phyloP scores from a whole-genome alignment of 2,888 invertebrate species.

The Drosophila neonasuta region DNA sequence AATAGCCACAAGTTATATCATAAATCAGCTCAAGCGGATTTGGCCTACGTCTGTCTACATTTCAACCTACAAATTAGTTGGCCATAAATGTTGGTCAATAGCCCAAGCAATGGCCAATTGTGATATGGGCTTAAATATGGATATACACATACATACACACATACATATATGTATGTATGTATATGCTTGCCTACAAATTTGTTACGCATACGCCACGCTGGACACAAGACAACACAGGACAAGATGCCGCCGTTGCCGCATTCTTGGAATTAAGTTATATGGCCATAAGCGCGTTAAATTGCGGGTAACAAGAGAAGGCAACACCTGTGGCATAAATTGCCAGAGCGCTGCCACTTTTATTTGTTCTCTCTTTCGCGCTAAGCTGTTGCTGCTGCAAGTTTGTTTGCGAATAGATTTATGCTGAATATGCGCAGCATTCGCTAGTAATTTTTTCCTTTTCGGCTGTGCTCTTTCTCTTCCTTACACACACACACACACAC shows the following conservation, averaged over 20 bases:
- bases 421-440: slow-evolving; percentile 71
- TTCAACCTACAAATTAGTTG: slow-evolving; percentile 19
- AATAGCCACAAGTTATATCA: slow-evolving; percentile 7
- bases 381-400: slow-evolving; percentile 28
- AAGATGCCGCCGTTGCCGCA: slow-evolving; percentile 6
- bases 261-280: slow-evolving; percentile 42
- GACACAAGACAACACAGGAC: slow-evolving; percentile 7
- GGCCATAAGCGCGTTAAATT: slow-evolving; percentile 57
- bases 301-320: slow-evolving; percentile 45
- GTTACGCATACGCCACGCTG: slow-evolving; percentile 36
- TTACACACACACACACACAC: no score
- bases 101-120: slow-evolving; percentile 9
- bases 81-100: slow-evolving; percentile 30
- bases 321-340: slow-evolving; percentile 71
- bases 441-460: slow-evolving; percentile 37
- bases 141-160: neutral
- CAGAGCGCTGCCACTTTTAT: neutral
- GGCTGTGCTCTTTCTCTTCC: no score
- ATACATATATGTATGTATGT: neutral
- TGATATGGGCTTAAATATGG: slow-evolving; percentile 4
- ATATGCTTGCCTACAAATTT: slow-evolving; percentile 4
- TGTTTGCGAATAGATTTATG: slow-evolving; percentile 65
- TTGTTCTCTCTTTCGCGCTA: neutral
- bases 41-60: neutral
- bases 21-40: slow-evolving; percentile 17